Evolutionary conservation across 2,797 vertebrate species (phyloP), one percentile per base, ranked within the genome.

Genomic region (Kryptolebias ocellatus): DNA sequence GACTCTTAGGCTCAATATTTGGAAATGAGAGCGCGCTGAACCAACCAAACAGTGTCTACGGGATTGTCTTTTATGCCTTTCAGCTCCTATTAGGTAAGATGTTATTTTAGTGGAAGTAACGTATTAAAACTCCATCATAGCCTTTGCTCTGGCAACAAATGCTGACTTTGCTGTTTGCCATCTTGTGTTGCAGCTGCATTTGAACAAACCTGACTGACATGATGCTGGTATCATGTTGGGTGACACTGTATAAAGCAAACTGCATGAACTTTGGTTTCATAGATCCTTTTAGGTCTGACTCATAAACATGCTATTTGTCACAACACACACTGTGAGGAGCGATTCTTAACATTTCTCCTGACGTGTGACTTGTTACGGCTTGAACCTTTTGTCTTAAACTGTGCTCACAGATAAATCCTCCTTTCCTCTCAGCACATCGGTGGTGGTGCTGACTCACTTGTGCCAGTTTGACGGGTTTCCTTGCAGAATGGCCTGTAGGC

Each of bases 31-130:
- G 96, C 89, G 95, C 95, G 93, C 94, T 99, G 95, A 99, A 99
- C 93, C 98, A 98, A 92, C 96, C 97, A 90, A 99, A 99, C 95
- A 98, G 98, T 95, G 94, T 99, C 93, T 99, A 98, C 76, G 96
- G 97, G 90, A 94, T 99, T 67, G 91, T 95, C 90, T 99, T 99
- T 95, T 99, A 98, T 95, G 95, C 96, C 90, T 96, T 98, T 92
- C 98, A 99, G 90, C 95, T 99, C 90, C 94, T 99, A 85, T 95
- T 99, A 90, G 98, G 98, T 99, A 94, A 97, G 39, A 92, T 68
- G 63, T 69, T 10, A 45, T 49, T 34, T 50, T 28, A 27, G 39
- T 51, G 9, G 37, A 39, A 0, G 37, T 49, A 12, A 53, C 59
- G 42, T 70, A 49, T 31, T 14, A 57, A 55, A n/a, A 64, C 45